Base-by-base conservation (phyloP, 1,140 invertebrate genomes). In the Drosophila obscura region DNA sequence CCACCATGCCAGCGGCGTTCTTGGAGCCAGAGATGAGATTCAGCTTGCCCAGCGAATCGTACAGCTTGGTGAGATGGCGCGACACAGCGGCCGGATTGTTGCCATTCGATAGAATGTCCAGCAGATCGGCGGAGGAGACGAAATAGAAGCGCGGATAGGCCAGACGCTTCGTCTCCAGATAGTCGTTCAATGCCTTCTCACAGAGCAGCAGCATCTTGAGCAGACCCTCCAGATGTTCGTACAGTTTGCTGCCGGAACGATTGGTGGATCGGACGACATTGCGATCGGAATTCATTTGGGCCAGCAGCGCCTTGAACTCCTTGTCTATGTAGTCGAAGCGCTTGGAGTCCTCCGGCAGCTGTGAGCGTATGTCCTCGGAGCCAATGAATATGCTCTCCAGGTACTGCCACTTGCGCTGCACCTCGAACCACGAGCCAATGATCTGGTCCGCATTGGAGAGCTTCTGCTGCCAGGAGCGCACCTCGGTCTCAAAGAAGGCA, bases 101-200 rank as follows among this genome's bases (percentile, higher is more conserved):
- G 78, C 98, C 97, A 92, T 98, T 98, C 11, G 97, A 98, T 55
- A 99, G 93, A 89, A 99, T 99, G 92, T 99, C 98, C 2, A 99
- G 92, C 15, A 99, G 93, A 94, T 99, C 98, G 4, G 96, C 96
- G 0, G 97, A 96, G 0, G 97, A 99, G 2, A 99, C 96, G 89
- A 99, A 99, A 91, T 99, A 99, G 90, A 99, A 99, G 35, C 97
- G 93, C 41, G 98, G 98, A 93, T 98, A 99, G 5, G 96, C 96
- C 45, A 98, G 92, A 72, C 97, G 93, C 91, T 99, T 99, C 0
- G 97, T 98, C 92, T 99, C 98, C 62, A 99, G 93, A 92, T 99
- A 99, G 92, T 99, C 96, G 24, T 97, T 96, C 22, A 99, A 92
- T 1, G 98, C 97, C 92, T 99, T 99, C 91, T 99, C 98, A 91